phyloP scores from a whole-genome alignment of 2,113 vertebrate genomes.

The Rhombomys opimus region DNA sequence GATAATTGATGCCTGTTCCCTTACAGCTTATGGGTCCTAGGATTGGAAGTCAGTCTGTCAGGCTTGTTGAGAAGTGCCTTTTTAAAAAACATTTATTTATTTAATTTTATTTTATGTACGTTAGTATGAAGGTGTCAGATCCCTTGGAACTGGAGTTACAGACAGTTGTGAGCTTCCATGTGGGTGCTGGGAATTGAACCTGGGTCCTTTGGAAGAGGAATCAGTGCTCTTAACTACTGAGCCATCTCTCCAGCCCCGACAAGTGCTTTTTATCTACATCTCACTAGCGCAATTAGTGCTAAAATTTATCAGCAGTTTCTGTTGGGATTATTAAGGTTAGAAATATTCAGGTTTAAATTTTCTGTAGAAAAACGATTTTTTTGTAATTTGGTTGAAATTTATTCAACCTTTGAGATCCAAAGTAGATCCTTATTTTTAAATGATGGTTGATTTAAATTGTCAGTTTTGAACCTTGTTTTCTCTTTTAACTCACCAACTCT shows the following conservation, averaged over 20 bases:
- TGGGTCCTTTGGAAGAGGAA: too few relatives aligned
- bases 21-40: not conserved
- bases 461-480: slow-evolving; percentile 54
- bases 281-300: not conserved
- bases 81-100: too few relatives aligned
- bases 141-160: too few relatives aligned
- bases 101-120: too few relatives aligned
- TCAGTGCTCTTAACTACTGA: too few relatives aligned
- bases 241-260: too few relatives aligned
- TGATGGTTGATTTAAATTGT: slow-evolving; percentile 32
- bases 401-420: not conserved
- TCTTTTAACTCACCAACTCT: not conserved
- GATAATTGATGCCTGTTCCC: not conserved
- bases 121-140: too few relatives aligned
- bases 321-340: slow-evolving; percentile 33
- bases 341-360: not conserved
- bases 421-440: slow-evolving; percentile 44
- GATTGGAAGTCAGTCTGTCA: not conserved
- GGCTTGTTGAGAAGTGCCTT: not conserved
- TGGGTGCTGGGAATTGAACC: too few relatives aligned
- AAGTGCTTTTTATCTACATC: not conserved
- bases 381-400: slow-evolving; percentile 22
- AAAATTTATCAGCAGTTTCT: slow-evolving; percentile 39
- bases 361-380: not conserved
- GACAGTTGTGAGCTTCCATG: too few relatives aligned